Percentiles rank a stretch among this genome's conserved stretches.
These are phyloP conservation scores for Amiota mariae DNA, from an alignment of 2,888 invertebrate genomes.

Conservation along the genomic window DNA sequence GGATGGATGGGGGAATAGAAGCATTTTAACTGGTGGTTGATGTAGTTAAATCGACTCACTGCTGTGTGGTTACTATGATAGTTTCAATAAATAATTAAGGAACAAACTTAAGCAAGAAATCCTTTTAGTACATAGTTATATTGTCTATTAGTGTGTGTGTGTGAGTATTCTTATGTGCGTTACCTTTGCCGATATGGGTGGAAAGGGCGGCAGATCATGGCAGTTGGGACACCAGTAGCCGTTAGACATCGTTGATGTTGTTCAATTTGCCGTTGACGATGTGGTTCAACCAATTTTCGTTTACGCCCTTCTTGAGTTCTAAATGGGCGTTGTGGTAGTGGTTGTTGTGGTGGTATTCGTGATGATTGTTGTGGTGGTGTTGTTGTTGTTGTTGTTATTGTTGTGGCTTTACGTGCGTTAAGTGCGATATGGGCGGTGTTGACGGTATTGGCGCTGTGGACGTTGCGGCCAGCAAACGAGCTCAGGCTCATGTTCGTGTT, in stretches of 20 bases:
- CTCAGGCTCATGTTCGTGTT: too few species aligned
- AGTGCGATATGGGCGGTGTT: too few species aligned
- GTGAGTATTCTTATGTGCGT: constrained; percentile 45
- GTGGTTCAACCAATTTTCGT: too few species aligned
- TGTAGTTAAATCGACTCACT: constrained; percentile 38
- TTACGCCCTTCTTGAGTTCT: too few species aligned
- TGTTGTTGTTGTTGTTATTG: not conserved
- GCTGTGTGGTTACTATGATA: constrained; percentile 53
- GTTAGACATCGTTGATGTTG: constrained; percentile 37
- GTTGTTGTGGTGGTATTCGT: not conserved
- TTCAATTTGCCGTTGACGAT: too few species aligned
- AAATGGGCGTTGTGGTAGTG: not conserved
- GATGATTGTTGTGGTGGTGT: not conserved
- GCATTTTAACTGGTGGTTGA: too few species aligned
- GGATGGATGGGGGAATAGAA: too few species aligned
- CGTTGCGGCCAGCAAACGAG: not conserved
- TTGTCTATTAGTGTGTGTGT: constrained; percentile 36
- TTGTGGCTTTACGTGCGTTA: not conserved
- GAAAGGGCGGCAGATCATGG: constrained; percentile 66
- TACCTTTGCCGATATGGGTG: constrained; percentile 67
- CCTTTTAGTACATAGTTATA: not conserved
- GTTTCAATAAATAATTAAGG: constrained; percentile 49
- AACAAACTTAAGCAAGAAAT: not conserved
- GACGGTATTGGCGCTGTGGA: constrained; percentile 43
- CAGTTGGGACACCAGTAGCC: constrained; percentile 70